Conservation (phyloP, 2,797 vertebrate genomes). For the Pseudomugil tenellus region DNA sequence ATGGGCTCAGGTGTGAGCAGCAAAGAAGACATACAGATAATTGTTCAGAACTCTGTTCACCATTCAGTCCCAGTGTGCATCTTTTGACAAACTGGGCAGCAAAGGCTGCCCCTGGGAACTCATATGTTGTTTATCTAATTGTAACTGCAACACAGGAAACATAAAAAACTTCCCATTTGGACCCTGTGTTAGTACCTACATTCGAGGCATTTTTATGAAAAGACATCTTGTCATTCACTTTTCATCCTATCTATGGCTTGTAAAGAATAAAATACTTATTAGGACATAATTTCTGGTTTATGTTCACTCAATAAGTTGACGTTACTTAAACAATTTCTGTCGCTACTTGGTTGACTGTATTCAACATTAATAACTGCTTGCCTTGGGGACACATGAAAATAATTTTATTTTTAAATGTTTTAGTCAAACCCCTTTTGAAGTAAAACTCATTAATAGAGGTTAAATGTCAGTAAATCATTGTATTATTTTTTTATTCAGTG, state of each 20-base stretch:
- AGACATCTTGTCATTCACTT: background rate
- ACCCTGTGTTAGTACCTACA: background rate
- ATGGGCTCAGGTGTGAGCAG: conserved; percentile 46
- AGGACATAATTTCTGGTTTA: background rate
- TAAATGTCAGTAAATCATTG: background rate
- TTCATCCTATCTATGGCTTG: background rate
- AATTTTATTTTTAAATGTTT: background rate
- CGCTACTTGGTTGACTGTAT: background rate
- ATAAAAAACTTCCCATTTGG: background rate
- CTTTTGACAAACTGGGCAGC: conserved; percentile 22
- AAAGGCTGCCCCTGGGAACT: conserved; percentile 32
- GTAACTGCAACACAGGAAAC: background rate
- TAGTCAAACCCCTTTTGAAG: background rate
- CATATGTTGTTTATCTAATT: conserved; percentile 39
- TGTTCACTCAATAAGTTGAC: background rate
- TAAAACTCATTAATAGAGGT: background rate
- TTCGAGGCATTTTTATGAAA: background rate
- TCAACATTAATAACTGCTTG: background rate
- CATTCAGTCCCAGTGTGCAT: conserved; percentile 17
- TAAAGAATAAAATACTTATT: background rate
- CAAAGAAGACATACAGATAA: background rate
- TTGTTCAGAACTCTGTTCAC: conserved; percentile 23
- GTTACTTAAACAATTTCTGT: background rate
- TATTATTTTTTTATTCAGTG: background rate
- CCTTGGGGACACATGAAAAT: background rate